These are phyloP conservation scores for Dicrostonyx torquatus DNA, from an alignment of 2,797 vertebrate species.

Conservation along the genomic window DNA sequence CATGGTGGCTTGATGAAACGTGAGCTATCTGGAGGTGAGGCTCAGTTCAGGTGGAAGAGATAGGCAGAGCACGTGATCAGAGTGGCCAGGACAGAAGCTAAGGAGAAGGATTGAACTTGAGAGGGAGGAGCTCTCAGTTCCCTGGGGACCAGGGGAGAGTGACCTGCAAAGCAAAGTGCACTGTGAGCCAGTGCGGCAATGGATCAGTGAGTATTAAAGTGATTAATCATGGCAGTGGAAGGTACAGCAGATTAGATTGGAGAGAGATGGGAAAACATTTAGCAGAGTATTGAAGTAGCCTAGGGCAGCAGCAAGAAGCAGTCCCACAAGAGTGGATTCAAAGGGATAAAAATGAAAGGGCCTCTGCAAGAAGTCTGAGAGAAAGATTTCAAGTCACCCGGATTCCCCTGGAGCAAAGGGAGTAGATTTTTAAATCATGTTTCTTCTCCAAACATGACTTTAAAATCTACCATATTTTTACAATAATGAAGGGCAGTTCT, in stretches of 20 bases:
- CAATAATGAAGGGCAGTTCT: background rate
- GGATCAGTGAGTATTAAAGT: background rate
- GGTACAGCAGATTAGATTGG: constrained; percentile 43
- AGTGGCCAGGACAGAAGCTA: background rate
- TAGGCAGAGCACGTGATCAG: background rate
- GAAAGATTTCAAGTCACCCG: background rate
- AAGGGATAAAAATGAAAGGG: background rate
- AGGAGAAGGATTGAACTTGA: background rate
- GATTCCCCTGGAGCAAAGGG: background rate
- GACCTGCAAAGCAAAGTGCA: background rate
- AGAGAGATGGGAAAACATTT: constrained; percentile 46
- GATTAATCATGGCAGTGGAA: constrained; percentile 49
- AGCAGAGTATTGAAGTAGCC: constrained; percentile 47
- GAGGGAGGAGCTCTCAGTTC: background rate
- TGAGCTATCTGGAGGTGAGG: background rate
- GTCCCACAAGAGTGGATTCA: background rate
- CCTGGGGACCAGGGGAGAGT: rapidly evolving
- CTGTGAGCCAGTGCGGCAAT: background rate
- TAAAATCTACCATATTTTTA: background rate
- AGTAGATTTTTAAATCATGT: too few species aligned
- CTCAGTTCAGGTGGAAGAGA: background rate
- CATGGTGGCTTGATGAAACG: background rate
- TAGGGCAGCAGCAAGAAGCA: background rate
- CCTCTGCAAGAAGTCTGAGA: background rate
- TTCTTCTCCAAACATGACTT: background rate